Percentiles rank a stretch among this genome's conserved stretches.
phyloP scores from a whole-genome alignment of 1,140 invertebrate species.

The Hycleus phaleratus region DNA sequence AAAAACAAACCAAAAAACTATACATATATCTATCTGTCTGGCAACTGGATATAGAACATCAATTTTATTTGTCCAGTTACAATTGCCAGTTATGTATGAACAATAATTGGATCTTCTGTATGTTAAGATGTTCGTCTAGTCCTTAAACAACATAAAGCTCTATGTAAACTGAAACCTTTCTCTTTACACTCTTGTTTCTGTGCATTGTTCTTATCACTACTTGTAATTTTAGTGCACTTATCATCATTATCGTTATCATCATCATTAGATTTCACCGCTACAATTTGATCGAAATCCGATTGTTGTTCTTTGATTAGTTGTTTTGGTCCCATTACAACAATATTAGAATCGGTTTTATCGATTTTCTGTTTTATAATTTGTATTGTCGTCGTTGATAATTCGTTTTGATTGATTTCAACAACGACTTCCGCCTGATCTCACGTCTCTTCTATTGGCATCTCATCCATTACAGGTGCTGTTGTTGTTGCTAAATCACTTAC shows the following conservation, averaged over 20 bases:
- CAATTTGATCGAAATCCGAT: constrained; percentile 31
- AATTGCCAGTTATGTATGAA: too few relatives aligned
- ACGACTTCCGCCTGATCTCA: constrained; percentile 38
- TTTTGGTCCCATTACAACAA: background rate
- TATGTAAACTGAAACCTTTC: constrained; percentile 42
- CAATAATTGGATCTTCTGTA: too few relatives aligned
- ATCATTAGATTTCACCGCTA: constrained; percentile 23
- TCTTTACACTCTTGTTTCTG: constrained; percentile 19
- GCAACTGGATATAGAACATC: too few relatives aligned
- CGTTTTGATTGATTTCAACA: constrained; percentile 35
- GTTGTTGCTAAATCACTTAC: background rate
- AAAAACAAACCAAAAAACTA: too few relatives aligned
- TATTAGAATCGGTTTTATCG: too few relatives aligned
- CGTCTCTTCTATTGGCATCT: constrained; percentile 38
- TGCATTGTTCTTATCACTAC: constrained; percentile 22
- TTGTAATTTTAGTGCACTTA: constrained; percentile 24
- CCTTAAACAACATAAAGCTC: constrained; percentile 46
- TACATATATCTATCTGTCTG: too few relatives aligned
- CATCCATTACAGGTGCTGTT: constrained; percentile 17
- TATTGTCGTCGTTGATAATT: background rate
- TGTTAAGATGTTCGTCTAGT: constrained; percentile 42
- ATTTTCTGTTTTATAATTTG: background rate
- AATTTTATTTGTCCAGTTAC: too few relatives aligned
- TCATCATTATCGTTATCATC: constrained; percentile 37
- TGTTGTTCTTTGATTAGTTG: background rate